Conservation (phyloP, 1,140 invertebrate species). For the Brachionus sp. region DNA sequence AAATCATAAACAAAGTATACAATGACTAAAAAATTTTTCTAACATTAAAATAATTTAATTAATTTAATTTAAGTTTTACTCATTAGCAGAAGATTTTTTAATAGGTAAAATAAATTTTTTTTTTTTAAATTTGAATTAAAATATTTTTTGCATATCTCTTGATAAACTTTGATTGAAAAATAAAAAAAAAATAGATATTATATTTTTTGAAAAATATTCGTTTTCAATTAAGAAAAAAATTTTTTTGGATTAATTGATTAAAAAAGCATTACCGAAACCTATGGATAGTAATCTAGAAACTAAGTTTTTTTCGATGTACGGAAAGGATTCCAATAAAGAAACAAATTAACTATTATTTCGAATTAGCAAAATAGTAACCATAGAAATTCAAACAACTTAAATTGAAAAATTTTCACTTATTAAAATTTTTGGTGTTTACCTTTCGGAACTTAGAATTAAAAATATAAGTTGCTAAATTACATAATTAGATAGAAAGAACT, state of each 20-base stretch:
- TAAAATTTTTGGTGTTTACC: conserved; percentile 6
- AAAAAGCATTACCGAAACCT: background rate
- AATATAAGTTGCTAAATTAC: background rate
- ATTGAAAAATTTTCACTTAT: background rate
- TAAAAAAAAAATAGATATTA: no score
- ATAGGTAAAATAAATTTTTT: no score
- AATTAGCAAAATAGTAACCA: conserved; percentile 29
- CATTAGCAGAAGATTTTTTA: no score
- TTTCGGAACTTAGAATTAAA: background rate
- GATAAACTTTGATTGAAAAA: no score
- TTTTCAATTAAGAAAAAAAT: background rate
- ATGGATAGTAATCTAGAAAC: background rate
- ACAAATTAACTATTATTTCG: background rate
- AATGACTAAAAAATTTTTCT: no score
- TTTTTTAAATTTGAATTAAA: no score
- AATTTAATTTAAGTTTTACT: no score
- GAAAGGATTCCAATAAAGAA: background rate
- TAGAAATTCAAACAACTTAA: conserved; percentile 21
- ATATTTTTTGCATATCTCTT: no score
- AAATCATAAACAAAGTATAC: no score
- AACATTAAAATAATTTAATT: no score
- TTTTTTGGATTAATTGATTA: background rate
- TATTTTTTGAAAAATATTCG: no score
- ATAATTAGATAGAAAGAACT: background rate
- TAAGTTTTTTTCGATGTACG: background rate